Conservation (phyloP, 2,113 vertebrate genomes). For the Hypocryptadius cinnamomeus region DNA sequence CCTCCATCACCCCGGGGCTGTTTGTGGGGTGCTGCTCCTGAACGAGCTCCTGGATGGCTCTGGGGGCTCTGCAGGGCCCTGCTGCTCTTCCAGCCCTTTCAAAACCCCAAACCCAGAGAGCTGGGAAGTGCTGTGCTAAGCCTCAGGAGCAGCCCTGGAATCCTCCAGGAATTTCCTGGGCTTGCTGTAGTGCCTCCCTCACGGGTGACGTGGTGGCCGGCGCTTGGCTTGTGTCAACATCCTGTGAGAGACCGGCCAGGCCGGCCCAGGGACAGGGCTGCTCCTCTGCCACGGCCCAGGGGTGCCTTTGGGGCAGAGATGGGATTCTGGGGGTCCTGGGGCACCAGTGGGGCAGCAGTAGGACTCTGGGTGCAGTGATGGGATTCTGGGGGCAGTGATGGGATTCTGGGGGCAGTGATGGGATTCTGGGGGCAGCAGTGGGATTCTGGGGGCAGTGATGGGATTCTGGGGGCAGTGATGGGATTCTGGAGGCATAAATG, state of each 20-base stretch:
- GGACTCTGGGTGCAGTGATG: fast-evolving
- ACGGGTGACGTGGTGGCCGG: fast-evolving
- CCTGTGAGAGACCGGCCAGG: neutral
- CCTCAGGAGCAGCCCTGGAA: neutral
- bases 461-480: fast-evolving
- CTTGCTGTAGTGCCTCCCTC: neutral
- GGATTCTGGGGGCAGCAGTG: fast-evolving
- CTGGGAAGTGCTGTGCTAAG: neutral
- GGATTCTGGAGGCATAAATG: fast-evolving
- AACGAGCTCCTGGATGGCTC: fast-evolving
- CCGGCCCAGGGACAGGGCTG: neutral
- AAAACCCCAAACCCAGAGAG: neutral
- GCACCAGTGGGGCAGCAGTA: fast-evolving
- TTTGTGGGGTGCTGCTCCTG: neutral
- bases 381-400: fast-evolving
- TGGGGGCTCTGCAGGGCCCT: fast-evolving
- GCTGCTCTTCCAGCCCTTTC: neutral
- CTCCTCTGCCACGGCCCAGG: fast-evolving
- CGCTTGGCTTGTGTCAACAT: neutral
- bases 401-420: fast-evolving
- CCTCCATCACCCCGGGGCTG: neutral
- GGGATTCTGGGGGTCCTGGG: neutral
- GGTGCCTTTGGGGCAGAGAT: fast-evolving
- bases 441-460: fast-evolving
- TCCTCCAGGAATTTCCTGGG: neutral